Evolutionary conservation across 2,113 vertebrate genomes (phyloP).

Genomic region (Bungarus multicinctus): DNA sequence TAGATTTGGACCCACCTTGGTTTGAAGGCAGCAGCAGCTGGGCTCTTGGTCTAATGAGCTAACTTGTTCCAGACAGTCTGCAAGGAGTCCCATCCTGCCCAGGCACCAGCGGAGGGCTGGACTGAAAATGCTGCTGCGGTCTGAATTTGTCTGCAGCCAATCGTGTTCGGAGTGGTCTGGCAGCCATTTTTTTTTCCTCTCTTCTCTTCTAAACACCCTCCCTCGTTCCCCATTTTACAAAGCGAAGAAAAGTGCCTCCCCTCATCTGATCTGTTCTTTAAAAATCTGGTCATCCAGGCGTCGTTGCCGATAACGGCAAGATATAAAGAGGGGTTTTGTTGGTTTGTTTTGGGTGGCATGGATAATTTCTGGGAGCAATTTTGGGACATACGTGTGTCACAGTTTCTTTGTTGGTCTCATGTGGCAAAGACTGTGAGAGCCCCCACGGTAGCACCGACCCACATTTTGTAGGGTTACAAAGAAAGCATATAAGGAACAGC

Average conservation of each 20-base stretch:
- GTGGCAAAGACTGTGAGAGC: not conserved
- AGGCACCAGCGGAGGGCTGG: not conserved
- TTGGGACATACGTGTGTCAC: not conserved
- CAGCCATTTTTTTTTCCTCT: not conserved
- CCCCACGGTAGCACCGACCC: not conserved
- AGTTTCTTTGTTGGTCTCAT: not conserved
- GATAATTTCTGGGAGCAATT: not conserved
- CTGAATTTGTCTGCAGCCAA: constrained; percentile 1
- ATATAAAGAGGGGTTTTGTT: not conserved
- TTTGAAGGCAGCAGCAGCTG: constrained; percentile 30
- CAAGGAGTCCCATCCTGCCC: not conserved
- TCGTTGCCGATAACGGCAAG: not conserved
- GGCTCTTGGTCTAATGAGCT: constrained; percentile 23
- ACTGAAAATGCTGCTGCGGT: not conserved
- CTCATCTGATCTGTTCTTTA: not conserved
- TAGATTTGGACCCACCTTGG: constrained; percentile 17
- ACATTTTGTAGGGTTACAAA: not conserved
- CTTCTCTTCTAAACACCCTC: not conserved
- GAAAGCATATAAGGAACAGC: not conserved
- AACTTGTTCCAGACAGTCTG: constrained; percentile 34
- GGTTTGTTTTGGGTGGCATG: not conserved
- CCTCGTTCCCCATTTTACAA: not conserved
- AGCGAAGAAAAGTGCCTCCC: not conserved
- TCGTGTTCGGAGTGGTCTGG: not conserved
- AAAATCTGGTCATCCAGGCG: not conserved